Evolutionary conservation across 2,113 vertebrate genomes (phyloP), one percentile per base, ranked within the genome.

Genomic region (Corydoras sp.): DNA sequence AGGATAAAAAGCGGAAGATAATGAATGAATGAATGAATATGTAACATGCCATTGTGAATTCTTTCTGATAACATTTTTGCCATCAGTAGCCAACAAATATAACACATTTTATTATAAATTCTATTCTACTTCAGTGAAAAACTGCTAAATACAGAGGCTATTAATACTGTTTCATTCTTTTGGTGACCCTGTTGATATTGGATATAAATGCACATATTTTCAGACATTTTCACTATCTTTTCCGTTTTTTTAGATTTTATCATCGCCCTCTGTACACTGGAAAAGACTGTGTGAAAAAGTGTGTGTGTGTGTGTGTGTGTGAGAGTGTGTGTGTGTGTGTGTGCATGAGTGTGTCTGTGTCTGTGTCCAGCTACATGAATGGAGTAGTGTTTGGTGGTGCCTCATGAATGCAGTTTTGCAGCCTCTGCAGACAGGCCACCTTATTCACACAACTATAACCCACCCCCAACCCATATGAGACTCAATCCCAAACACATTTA

Each of bases 381-480:
- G 74, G 58, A 58, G 55, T 62, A 76, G 74, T 76, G 74, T 76
- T 72, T 71, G 54, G 58, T 62, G 60, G 74, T 68, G 69, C 68
- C 56, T 71, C 68, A 71, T 76, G 74, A 76, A 76, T 76, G 69
- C 74, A 62, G 74, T 74, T 67, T 55, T 76, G 68, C 65, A 67
- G 63, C 31, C 59, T 63, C 18, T 11, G 54, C 64, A 67, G 74
- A 76, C 74, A 76, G 69, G 58, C 75, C 49, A 51, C 58, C 43
- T 68, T 59, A 72, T 72, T 76, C 75, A 76, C 69, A 53, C 54
- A 65, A 48, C 58, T 61, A 29, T 48, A 48, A 60, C 65, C 30
- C 50, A 68, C 72, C 62, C 72, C 65, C 62, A 74, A 15, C 31
- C 43, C 72, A 61, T 48, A 13, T 67, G 24, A 73, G 24, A 53